Evolutionary conservation across 2,113 vertebrate genomes (phyloP).

Genomic region (Rhea pennata): DNA sequence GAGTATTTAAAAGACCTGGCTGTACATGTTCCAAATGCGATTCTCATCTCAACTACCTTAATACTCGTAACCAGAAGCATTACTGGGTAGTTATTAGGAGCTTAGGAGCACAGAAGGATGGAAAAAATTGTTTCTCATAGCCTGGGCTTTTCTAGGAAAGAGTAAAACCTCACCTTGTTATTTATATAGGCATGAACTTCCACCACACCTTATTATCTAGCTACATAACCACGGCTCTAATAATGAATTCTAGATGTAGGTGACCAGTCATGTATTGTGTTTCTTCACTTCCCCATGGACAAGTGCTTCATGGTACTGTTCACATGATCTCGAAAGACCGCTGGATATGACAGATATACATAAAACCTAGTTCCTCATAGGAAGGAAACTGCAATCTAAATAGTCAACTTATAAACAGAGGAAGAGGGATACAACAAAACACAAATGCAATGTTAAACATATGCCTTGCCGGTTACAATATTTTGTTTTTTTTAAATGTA

Average conservation of each 20-base stretch:
- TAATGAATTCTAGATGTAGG: accelerated
- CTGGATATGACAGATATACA: background rate
- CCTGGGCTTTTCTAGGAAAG: background rate
- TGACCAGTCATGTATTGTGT: constrained; percentile 5
- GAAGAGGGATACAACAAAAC: background rate
- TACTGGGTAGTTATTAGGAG: background rate
- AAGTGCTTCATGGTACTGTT: background rate
- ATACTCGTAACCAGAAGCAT: background rate
- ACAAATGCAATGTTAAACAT: background rate
- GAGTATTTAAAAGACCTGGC: background rate
- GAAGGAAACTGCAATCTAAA: constrained; percentile 42
- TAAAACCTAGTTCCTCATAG: background rate
- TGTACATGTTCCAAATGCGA: background rate
- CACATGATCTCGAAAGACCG: background rate
- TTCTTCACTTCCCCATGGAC: background rate
- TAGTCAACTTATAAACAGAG: constrained; percentile 30
- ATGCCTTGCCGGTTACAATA: background rate
- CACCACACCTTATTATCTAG: constrained; percentile 16
- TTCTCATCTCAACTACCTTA: background rate
- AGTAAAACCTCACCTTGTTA: background rate
- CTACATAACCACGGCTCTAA: background rate
- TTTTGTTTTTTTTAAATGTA: background rate
- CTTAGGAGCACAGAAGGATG: background rate
- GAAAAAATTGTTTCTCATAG: background rate
- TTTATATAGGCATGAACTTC: background rate